These are phyloP conservation scores for Caenorhabditis sp. DNA, from an alignment of 2,888 invertebrate species.

Conservation along the genomic window DNA sequence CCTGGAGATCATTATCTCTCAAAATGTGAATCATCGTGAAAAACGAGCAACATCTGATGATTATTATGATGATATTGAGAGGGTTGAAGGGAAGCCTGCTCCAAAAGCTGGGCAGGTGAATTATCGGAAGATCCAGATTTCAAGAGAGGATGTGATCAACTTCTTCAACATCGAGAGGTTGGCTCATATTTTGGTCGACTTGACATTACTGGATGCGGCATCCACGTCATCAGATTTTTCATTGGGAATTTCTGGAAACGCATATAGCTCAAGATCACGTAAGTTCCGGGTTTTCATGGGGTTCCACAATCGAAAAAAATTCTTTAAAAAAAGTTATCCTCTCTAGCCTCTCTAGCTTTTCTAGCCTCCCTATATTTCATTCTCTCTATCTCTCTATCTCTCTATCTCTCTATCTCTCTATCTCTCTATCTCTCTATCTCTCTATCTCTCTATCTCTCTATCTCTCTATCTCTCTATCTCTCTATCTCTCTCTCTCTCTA, in stretches of 20 bases:
- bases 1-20: conserved; percentile 46
- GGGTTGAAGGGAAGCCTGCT: conserved; percentile 24
- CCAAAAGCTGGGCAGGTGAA: not conserved
- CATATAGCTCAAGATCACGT: conserved; percentile 50
- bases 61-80: conserved; percentile 50
- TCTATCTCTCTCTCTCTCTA: too few species aligned
- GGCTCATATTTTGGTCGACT: conserved; percentile 52
- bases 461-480: too few species aligned
- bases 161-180: conserved; percentile 57
- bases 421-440: too few species aligned
- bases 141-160: conserved; percentile 48
- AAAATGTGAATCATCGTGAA: conserved; percentile 24
- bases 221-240: conserved; percentile 52
- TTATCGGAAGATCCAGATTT: conserved; percentile 24
- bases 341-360: too few species aligned
- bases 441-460: too few species aligned
- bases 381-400: too few species aligned
- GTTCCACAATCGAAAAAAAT: too few species aligned
- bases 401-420: too few species aligned
- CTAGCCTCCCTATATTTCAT: too few species aligned
- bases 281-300: not conserved
- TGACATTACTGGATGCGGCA: conserved; percentile 53
- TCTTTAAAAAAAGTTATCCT: too few species aligned
- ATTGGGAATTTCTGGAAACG: conserved; percentile 55
- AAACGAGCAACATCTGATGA: conserved; percentile 37